phyloP scores from a whole-genome alignment of 2,888 invertebrate genomes.

The Galerucella pusilla region DNA sequence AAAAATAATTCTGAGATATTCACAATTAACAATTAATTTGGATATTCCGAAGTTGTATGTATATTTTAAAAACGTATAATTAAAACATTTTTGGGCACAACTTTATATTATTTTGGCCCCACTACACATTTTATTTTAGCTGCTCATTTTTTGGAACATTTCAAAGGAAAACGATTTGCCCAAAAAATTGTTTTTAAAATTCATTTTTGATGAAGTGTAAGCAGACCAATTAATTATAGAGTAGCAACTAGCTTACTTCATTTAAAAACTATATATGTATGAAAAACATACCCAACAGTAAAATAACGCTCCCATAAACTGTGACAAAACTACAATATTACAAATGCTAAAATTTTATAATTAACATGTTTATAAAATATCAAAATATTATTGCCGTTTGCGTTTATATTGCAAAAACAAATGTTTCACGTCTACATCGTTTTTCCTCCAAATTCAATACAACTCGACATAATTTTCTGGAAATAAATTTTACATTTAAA shows the following conservation, averaged over 20 bases:
- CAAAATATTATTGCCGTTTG: conserved; percentile 51
- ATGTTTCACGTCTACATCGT: conserved; percentile 6
- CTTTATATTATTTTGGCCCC: not conserved
- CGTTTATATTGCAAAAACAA: conserved; percentile 45
- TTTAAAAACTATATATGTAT: conserved; percentile 55
- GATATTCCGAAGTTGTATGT: too few species aligned
- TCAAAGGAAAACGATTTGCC: conserved; percentile 5
- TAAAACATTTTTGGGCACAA: not conserved
- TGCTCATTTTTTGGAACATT: not conserved
- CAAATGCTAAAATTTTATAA: conserved; percentile 53
- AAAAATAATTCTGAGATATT: too few species aligned
- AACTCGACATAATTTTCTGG: not conserved
- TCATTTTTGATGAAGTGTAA: conserved; percentile 15
- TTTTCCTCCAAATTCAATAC: conserved; percentile 8
- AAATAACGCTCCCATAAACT: conserved; percentile 54
- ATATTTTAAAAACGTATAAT: not conserved
- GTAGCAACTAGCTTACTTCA: conserved; percentile 53
- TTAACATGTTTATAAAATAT: conserved; percentile 50
- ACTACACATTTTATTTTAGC: not conserved
- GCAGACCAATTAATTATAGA: conserved; percentile 35
- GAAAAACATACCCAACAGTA: conserved; percentile 58
- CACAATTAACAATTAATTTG: too few species aligned
- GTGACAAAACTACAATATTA: conserved; percentile 50
- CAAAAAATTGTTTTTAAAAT: conserved; percentile 11
- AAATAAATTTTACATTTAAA: not conserved